Evolutionary conservation across 2,113 vertebrate species (phyloP).

Genomic region (Noctilio leporinus): DNA sequence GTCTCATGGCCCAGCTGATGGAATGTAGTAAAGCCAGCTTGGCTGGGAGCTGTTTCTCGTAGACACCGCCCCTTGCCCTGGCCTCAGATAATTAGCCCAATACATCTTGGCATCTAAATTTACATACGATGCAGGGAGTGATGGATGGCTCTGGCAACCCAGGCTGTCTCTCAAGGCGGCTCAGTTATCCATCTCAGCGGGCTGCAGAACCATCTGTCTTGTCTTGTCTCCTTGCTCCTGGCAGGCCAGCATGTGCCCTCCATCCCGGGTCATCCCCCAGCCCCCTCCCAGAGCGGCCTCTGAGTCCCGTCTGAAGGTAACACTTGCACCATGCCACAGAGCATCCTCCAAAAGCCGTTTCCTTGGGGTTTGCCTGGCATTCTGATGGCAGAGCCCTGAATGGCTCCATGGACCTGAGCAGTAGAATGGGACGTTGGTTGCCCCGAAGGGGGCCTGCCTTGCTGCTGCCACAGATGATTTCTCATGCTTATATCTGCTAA

Average conservation of each 20-base stretch:
- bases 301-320: background rate
- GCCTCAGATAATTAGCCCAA: conserved; percentile 78
- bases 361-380: background rate
- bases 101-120: conserved; percentile 75
- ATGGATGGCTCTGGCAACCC: conserved; percentile 64
- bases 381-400: background rate
- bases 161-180: background rate
- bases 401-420: background rate
- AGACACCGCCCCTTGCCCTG: conserved; percentile 51
- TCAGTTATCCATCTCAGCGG: conserved; percentile 33
- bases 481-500: background rate
- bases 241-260: conserved; percentile 17
- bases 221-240: conserved; percentile 29
- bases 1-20: conserved; percentile 59
- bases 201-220: background rate
- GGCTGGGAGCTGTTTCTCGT: conserved; percentile 41
- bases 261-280: background rate
- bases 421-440: background rate
- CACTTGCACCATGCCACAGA: background rate
- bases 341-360: background rate
- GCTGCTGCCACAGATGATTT: background rate
- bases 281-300: background rate
- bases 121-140: conserved; percentile 62
- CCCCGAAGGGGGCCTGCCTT: background rate
- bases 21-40: conserved; percentile 65